Conservation (phyloP, 2,797 vertebrate genomes). For the Darevskia mixta region DNA sequence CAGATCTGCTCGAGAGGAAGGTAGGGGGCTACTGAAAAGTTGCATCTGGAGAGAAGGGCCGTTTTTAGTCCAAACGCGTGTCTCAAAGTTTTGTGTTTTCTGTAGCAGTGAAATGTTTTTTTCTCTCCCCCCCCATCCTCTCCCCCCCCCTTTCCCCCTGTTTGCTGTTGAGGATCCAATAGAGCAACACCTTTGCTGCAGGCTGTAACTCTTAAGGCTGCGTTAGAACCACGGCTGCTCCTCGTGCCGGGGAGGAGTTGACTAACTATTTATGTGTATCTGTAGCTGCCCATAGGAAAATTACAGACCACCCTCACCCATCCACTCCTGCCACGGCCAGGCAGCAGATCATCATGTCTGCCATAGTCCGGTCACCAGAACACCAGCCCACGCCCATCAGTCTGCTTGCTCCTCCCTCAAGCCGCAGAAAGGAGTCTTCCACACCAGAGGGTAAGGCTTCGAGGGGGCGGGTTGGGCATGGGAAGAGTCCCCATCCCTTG, state of each 20-base stretch:
- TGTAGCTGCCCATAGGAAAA: slow-evolving; percentile 95
- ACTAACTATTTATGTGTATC: slow-evolving; percentile 65
- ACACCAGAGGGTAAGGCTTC: slow-evolving; percentile 90
- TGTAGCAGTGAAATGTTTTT: slow-evolving; percentile 22
- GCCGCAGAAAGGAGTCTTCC: slow-evolving; percentile 92
- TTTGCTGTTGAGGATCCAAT: slow-evolving; percentile 48
- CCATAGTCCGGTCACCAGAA: slow-evolving; percentile 96
- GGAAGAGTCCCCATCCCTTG: neutral
- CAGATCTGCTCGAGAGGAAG: slow-evolving; percentile 94
- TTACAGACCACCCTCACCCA: slow-evolving; percentile 89
- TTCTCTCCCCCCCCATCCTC: neutral
- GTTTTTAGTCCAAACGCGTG: slow-evolving; percentile 19
- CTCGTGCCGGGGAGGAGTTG: neutral
- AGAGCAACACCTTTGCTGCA: neutral
- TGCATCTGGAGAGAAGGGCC: slow-evolving; percentile 58
- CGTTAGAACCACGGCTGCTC: slow-evolving; percentile 48
- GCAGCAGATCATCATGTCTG: slow-evolving; percentile 99
- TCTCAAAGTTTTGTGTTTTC: slow-evolving; percentile 29
- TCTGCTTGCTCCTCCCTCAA: slow-evolving; percentile 92
- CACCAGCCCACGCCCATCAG: slow-evolving; percentile 96
- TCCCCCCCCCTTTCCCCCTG: neutral
- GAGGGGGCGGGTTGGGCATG: neutral
- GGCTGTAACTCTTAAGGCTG: slow-evolving; percentile 48
- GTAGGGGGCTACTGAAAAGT: slow-evolving; percentile 78
- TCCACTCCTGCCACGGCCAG: slow-evolving; percentile 93